phyloP scores from a whole-genome alignment of 2,888 invertebrate species.

The Argyra leucocephala region DNA sequence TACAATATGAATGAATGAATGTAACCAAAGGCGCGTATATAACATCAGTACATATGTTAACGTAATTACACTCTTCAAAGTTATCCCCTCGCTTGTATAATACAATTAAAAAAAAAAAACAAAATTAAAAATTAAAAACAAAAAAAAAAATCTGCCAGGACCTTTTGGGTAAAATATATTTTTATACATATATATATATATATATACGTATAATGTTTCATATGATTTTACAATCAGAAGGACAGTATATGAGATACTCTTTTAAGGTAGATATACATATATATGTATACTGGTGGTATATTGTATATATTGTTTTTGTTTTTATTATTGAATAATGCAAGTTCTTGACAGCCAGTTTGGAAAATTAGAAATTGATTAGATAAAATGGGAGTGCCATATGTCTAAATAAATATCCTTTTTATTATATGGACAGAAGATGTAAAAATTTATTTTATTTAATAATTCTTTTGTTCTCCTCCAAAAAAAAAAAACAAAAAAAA shows the following conservation, averaged over 20 bases:
- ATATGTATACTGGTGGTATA: too few relatives aligned
- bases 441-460: neutral
- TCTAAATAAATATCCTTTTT: neutral
- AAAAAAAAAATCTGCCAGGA: too few relatives aligned
- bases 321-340: too few relatives aligned
- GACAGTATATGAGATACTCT: too few relatives aligned
- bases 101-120: neutral
- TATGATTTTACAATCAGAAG: too few relatives aligned
- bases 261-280: too few relatives aligned
- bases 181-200: too few relatives aligned
- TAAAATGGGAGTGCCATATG: slow-evolving; percentile 4
- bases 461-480: neutral
- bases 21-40: neutral
- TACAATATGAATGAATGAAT: neutral
- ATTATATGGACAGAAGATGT: too few relatives aligned
- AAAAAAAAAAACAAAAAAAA: neutral
- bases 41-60: slow-evolving; percentile 1
- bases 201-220: too few relatives aligned
- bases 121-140: neutral
- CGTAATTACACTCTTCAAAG: neutral
- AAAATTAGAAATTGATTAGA: slow-evolving; percentile 6
- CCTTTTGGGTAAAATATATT: too few relatives aligned
- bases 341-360: neutral
- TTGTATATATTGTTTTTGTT: too few relatives aligned
- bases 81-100: neutral